Conservation (phyloP, 2,888 invertebrate genomes). For the Pharmacophagus antenor region DNA sequence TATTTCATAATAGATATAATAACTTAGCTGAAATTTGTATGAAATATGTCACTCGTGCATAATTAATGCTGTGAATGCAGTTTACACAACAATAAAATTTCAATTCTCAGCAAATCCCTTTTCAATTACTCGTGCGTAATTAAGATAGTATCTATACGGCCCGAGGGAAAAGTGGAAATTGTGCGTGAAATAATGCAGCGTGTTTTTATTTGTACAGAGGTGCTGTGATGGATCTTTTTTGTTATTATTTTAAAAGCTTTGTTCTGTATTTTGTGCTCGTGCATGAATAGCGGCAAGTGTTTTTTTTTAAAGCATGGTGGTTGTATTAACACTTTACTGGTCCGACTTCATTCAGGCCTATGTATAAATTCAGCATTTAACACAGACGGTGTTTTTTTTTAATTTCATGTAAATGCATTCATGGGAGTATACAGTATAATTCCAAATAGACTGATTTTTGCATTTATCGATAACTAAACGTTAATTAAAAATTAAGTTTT, state of each 20-base stretch:
- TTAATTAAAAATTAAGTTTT: too few species aligned
- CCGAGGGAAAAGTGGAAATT: constrained; percentile 33
- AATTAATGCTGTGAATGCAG: constrained; percentile 4
- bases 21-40: too few species aligned
- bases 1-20: too few species aligned
- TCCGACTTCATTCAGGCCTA: too few species aligned
- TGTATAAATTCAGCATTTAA: too few species aligned
- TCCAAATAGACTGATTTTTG: too few species aligned
- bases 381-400: too few species aligned
- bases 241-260: neutral
- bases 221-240: neutral
- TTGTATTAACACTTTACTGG: too few species aligned
- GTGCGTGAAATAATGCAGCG: constrained; percentile 15
- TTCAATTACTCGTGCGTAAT: constrained; percentile 44
- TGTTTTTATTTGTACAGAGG: constrained; percentile 2
- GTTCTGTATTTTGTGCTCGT: neutral
- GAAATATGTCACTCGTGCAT: neutral
- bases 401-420: too few species aligned
- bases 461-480: too few species aligned
- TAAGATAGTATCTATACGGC: constrained; percentile 42
- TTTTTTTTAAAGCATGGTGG: too few species aligned
- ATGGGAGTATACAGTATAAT: too few species aligned
- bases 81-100: constrained; percentile 37
- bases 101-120: constrained; percentile 43
- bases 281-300: neutral